These are phyloP conservation scores for Anodontia alba DNA, from an alignment of 2,888 invertebrate genomes.

Conservation along the genomic window DNA sequence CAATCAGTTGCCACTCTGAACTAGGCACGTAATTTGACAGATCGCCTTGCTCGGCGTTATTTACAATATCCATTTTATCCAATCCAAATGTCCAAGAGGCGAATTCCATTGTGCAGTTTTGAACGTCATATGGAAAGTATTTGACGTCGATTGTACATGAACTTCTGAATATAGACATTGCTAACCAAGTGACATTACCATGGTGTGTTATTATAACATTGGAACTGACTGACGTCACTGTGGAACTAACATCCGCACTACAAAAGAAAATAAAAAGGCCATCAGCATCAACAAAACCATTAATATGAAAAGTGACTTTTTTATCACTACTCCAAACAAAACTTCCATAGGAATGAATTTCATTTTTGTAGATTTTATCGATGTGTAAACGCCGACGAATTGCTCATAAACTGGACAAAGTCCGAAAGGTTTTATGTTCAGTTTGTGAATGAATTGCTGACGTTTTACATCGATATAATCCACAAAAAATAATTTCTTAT, in stretches of 20 bases:
- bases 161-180: slow-evolving; percentile 86
- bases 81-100: slow-evolving; percentile 87
- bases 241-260: slow-evolving; percentile 83
- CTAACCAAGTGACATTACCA: slow-evolving; percentile 87
- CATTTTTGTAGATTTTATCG: too few species aligned
- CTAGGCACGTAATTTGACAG: slow-evolving; percentile 95
- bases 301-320: too few species aligned
- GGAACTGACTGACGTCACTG: slow-evolving; percentile 85
- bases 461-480: too few species aligned
- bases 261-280: slow-evolving; percentile 36
- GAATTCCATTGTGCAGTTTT: slow-evolving; percentile 87
- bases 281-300: too few species aligned
- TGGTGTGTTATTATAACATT: slow-evolving; percentile 86
- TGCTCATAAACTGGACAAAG: too few species aligned
- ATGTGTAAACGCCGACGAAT: too few species aligned
- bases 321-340: too few species aligned
- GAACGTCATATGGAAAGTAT: slow-evolving; percentile 87
- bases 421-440: too few species aligned
- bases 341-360: too few species aligned
- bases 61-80: slow-evolving; percentile 83
- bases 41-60: slow-evolving; percentile 90
- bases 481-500: too few species aligned
- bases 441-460: too few species aligned
- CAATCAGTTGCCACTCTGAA: slow-evolving; percentile 92
- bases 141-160: slow-evolving; percentile 87